These are phyloP conservation scores for Caenorhabditis sp. DNA, from an alignment of 2,888 invertebrate genomes.

Conservation along the genomic window DNA sequence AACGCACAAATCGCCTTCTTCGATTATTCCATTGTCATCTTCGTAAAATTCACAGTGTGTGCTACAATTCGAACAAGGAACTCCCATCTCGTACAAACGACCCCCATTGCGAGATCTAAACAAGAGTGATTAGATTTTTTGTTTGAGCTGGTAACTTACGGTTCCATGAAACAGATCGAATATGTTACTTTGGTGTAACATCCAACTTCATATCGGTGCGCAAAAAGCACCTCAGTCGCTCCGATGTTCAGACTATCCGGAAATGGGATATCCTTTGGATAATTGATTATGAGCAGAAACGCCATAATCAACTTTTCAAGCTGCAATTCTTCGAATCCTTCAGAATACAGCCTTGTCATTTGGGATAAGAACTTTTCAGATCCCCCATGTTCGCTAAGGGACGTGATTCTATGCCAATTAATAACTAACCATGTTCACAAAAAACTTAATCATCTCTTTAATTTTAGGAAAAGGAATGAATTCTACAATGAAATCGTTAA, in stretches of 20 bases:
- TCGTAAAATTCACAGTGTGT: slow-evolving; percentile 11
- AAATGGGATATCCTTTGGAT: not conserved
- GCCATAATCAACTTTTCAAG: not conserved
- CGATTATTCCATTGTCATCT: not conserved
- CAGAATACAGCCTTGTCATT: too few relatives aligned
- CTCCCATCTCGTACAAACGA: not conserved
- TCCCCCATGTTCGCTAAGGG: too few relatives aligned
- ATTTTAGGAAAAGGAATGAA: not conserved
- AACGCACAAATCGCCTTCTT: slow-evolving; percentile 7
- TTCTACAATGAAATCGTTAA: not conserved
- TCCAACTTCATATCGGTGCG: slow-evolving; percentile 27
- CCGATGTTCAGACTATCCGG: not conserved
- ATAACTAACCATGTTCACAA: not conserved
- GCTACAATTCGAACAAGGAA: slow-evolving; percentile 7
- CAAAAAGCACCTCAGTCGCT: not conserved
- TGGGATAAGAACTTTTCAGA: too few relatives aligned
- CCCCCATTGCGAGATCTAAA: not conserved
- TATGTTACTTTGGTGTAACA: not conserved
- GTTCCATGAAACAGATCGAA: not conserved
- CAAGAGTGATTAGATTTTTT: not conserved
- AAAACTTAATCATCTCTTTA: not conserved
- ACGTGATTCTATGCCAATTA: too few relatives aligned
- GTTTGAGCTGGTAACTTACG: not conserved
- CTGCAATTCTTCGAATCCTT: too few relatives aligned
- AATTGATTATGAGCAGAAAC: not conserved